A percentile compares a stretch with the other conserved stretches of the same genome.
Evolutionary conservation across 30 jellyfish, hydroid and myxozoan species (phyloP).

Genomic region (Rhopilema esculentum): DNA sequence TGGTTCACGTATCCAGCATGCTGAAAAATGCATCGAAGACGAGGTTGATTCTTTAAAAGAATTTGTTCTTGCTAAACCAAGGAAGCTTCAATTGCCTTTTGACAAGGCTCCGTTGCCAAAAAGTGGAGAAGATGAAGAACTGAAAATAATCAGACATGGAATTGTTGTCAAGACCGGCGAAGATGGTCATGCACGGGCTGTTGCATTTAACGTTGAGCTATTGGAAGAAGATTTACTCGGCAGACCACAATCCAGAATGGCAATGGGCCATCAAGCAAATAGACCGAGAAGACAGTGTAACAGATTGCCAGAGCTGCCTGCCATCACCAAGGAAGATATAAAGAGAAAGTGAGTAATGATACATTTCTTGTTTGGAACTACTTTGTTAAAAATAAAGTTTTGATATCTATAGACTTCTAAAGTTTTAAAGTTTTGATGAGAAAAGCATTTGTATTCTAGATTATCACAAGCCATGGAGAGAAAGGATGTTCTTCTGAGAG

Average conservation of each 20-base stretch:
- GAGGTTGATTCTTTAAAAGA: neutral
- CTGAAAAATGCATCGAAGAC: neutral
- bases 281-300: neutral
- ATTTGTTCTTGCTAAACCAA: neutral
- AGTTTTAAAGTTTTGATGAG: too few species aligned
- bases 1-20: too few species aligned
- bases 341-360: neutral
- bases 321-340: neutral
- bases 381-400: too few species aligned
- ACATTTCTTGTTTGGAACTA: neutral
- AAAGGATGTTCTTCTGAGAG: neutral
- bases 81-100: neutral
- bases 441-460: too few species aligned
- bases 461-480: conserved; percentile 2
- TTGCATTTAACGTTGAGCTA: conserved; percentile 7
- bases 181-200: neutral
- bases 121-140: neutral
- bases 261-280: neutral
- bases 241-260: neutral
- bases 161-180: neutral
- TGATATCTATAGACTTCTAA: too few species aligned
- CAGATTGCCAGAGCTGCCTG: neutral
- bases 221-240: neutral
- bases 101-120: conserved; percentile 1
- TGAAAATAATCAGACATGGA: neutral